A percentile compares a stretch with the other conserved stretches of the same genome.
Evolutionary conservation across 2,888 invertebrate genomes (phyloP).

Genomic region (Cylloceria caligata): DNA sequence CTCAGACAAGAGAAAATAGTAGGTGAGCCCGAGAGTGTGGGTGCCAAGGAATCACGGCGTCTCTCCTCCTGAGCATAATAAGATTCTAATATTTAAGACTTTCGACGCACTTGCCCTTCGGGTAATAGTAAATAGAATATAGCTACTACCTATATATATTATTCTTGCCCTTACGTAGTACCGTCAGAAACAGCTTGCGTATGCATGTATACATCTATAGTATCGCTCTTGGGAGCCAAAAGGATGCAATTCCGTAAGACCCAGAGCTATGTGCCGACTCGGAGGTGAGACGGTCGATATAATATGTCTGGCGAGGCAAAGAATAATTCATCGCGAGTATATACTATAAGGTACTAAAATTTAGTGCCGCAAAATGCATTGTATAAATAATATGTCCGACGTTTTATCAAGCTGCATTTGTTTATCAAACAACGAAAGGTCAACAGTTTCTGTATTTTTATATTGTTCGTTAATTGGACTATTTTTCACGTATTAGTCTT

Average conservation of each 20-base stretch:
- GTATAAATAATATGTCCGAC: neutral
- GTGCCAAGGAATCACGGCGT: neutral
- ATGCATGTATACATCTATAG: neutral
- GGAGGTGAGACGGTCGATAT: conserved; percentile 5
- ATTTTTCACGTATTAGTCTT: neutral
- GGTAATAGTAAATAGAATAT: neutral
- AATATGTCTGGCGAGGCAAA: neutral
- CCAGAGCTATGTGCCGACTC: conserved; percentile 4
- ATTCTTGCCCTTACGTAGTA: neutral
- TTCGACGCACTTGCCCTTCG: neutral
- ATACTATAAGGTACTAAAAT: neutral
- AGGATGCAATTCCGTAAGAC: conserved; percentile 20
- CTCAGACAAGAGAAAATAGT: neutral
- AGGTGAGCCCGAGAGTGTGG: neutral
- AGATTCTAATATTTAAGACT: conserved; percentile 40
- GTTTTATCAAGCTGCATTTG: neutral
- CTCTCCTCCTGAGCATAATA: conserved; percentile 28
- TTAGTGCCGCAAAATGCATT: neutral
- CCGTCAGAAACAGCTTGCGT: neutral
- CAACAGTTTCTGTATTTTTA: neutral
- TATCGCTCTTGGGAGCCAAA: neutral
- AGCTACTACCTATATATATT: neutral
- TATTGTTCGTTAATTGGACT: neutral
- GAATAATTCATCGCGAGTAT: neutral
- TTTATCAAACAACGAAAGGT: neutral